Percentiles rank a stretch among this genome's conserved stretches.
These are phyloP conservation scores for Mormyrus iriodes DNA, from an alignment of 2,113 vertebrate species.

Conservation along the genomic window DNA sequence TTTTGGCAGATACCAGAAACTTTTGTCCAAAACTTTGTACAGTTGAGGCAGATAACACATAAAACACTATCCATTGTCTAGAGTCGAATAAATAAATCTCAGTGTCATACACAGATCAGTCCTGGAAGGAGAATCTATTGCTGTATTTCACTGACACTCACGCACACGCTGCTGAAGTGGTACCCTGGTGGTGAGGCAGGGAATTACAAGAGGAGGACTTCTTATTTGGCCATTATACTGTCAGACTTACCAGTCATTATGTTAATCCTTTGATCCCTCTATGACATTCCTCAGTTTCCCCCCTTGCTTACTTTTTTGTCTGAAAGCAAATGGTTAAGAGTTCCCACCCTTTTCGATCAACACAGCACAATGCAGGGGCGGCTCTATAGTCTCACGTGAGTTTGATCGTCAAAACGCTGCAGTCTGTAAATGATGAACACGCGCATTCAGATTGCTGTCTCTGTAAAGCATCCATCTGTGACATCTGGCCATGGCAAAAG, in stretches of 20 bases:
- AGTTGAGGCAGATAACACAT: not conserved
- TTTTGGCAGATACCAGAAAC: not conserved
- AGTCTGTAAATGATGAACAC: not conserved
- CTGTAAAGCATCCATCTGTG: conserved; percentile 11
- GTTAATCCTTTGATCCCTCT: not conserved
- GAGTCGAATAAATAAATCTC: not conserved
- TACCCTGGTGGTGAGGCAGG: not conserved
- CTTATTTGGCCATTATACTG: not conserved
- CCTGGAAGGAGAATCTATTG: not conserved
- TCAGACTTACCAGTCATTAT: not conserved
- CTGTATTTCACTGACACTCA: not conserved
- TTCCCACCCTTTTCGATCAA: not conserved
- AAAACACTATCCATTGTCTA: not conserved
- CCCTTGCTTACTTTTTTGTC: not conserved
- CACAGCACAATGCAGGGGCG: not conserved
- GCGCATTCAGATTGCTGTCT: conserved; percentile 27
- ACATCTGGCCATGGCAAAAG: conserved; percentile 63
- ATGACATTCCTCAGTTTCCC: not conserved
- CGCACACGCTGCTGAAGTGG: not conserved
- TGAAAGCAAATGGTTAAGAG: not conserved
- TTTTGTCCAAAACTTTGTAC: not conserved
- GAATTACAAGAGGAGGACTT: not conserved
- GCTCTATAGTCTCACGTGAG: not conserved
- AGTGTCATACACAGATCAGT: not conserved
- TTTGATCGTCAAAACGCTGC: not conserved